phyloP scores from a whole-genome alignment of 2,888 invertebrate species.

The Cephalotes varians region DNA sequence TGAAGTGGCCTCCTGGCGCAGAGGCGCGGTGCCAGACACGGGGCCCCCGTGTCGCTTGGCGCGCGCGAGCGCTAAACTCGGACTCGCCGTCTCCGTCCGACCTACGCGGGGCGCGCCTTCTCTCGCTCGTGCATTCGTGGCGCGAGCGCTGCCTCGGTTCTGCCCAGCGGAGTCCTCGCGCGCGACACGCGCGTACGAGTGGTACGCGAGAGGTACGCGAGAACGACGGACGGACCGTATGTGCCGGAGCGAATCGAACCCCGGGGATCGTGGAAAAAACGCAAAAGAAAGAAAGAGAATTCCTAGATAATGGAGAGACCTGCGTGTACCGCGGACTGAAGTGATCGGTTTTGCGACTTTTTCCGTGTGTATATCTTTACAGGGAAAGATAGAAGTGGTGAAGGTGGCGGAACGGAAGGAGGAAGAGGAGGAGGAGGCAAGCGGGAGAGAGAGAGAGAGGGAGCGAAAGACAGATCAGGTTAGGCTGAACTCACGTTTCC shows the following conservation, averaged over 20 bases:
- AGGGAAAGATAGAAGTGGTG: constrained; percentile 7
- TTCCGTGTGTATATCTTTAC: constrained; percentile 20
- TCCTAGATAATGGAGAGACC: constrained; percentile 32
- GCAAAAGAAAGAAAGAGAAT: not conserved
- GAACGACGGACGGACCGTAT: constrained; percentile 7
- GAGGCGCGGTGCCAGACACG: constrained; percentile 2
- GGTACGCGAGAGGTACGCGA: not conserved
- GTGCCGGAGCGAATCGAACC: constrained; percentile 20
- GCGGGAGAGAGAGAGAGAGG: constrained; percentile 5
- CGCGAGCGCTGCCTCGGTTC: not conserved
- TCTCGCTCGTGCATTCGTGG: constrained; percentile 28
- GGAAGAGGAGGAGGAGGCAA: not conserved
- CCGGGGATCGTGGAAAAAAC: not conserved
- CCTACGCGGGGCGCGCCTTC: constrained; percentile 44
- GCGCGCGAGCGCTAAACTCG: constrained; percentile 37
- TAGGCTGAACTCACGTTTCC: constrained; percentile 71
- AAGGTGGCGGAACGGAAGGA: not conserved
- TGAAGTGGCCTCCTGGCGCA: not conserved
- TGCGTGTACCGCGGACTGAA: constrained; percentile 63
- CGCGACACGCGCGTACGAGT: constrained; percentile 60
- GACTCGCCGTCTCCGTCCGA: constrained; percentile 52
- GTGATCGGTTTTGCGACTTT: constrained; percentile 13
- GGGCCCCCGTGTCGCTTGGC: constrained; percentile 3
- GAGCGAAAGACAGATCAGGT: constrained; percentile 72
- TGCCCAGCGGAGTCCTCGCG: constrained; percentile 71